A percentile compares a stretch with the other conserved stretches of the same genome.
These are phyloP conservation scores for Pocillopora verrucosa DNA, from an alignment of 64 coral and sea anemone genomes.

Conservation along the genomic window DNA sequence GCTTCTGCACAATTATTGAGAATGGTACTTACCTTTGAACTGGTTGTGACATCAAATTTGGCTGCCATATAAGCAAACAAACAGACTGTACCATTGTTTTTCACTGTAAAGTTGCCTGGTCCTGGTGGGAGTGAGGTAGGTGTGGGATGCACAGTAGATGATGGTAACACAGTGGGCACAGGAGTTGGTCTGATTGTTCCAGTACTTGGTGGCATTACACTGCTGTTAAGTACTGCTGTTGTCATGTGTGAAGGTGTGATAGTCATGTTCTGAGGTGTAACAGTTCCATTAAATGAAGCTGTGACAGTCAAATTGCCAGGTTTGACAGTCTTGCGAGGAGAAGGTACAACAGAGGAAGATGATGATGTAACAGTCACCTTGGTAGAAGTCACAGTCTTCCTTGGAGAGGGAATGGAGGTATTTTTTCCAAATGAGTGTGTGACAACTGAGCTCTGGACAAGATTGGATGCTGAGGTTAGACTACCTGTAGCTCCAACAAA, in stretches of 20 bases:
- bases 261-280: not conserved
- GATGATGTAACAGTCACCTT: not conserved
- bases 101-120: conserved; percentile 37
- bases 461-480: not conserved
- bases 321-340: not conserved
- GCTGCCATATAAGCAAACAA: conserved; percentile 32
- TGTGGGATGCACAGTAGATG: not conserved
- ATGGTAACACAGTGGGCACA: conserved; percentile 1
- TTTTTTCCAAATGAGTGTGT: not conserved
- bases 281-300: not conserved
- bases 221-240: not conserved
- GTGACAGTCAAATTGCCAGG: not conserved
- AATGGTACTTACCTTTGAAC: conserved; percentile 11
- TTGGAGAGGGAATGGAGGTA: not conserved
- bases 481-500: not conserved
- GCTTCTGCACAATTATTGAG: too few species aligned
- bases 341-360: not conserved
- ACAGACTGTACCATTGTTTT: not conserved
- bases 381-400: not conserved
- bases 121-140: not conserved
- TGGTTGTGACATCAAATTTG: not conserved
- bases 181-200: conserved; percentile 9
- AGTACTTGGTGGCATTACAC: conserved; percentile 8
- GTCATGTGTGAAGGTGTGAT: not conserved
- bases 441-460: too few species aligned